A percentile compares a stretch with the other conserved stretches of the same genome.
Conservation (phyloP, 2,797 vertebrate genomes). For the Mus minutoides region DNA sequence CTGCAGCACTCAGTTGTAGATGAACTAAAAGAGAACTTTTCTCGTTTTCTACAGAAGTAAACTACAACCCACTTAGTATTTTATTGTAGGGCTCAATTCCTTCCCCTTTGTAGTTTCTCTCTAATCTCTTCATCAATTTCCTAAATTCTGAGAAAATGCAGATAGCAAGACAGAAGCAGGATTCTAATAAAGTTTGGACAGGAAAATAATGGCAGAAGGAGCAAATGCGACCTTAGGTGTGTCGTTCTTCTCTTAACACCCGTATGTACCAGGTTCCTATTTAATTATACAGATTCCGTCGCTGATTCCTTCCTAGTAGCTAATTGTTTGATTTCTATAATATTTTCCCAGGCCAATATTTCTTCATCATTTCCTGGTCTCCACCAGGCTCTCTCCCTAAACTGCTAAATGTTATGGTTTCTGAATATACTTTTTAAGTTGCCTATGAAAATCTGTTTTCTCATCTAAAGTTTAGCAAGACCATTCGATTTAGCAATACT, state of each 20-base stretch:
- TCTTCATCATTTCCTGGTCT: not conserved
- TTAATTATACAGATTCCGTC: not conserved
- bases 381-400: not conserved
- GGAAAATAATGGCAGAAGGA: not conserved
- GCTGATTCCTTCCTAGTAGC: not conserved
- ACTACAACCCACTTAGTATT: not conserved
- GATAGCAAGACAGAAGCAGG: not conserved
- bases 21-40: not conserved
- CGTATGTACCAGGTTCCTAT: not conserved
- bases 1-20: not conserved
- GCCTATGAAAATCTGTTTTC: not conserved
- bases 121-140: not conserved
- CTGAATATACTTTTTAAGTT: not conserved
- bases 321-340: not conserved
- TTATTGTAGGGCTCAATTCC: not conserved
- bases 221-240: not conserved
- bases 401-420: not conserved
- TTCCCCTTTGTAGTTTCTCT: not conserved
- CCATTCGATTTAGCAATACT: not conserved
- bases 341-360: not conserved
- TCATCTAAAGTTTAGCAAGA: not conserved
- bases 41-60: not conserved
- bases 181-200: not conserved
- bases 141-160: constrained; percentile 4
- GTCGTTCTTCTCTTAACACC: not conserved